Base-by-base conservation (phyloP, 2,113 vertebrate species). In the Hemiprocne comata region DNA sequence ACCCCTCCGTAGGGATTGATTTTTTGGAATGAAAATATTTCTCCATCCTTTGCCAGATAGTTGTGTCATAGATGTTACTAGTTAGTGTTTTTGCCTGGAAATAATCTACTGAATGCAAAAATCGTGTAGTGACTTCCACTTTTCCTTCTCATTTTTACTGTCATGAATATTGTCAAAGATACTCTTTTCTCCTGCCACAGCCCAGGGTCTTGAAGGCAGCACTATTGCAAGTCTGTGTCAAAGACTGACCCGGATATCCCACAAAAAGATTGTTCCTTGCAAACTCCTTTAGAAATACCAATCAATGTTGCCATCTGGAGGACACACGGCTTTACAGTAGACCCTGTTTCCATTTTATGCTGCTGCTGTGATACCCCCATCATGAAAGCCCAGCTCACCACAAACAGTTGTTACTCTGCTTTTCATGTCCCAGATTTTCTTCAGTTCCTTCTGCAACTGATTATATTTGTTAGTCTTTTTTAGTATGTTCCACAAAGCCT, bases 291-390 rank as follows among this genome's bases (percentile, higher is more conserved):
- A 81, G 86, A 97, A 96, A 96, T 48, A 94, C 91, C 96, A 97
- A 96, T 94, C 96, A 97, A 96, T 96, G 96, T 96, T 97, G 96
- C 96, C 96, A 97, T 97, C 96, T 97, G 96, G 96, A 97, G 96
- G 96, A 97, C 96, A 94, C 94, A 97, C 33, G 0, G 93, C 77
- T 93, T 94, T 95, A 95, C 89, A 89, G 91, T 97, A 94, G 94
- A 96, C 94, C 93, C 73, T 90, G 80, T 92, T 96, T 93, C 89
- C 84, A 93, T 97, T 92, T 94, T 71, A 28, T 91, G n/a, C 89
- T 75, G 86, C 96, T 97, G 95, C 94, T 96, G 84, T 91, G 91
- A 96, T 95, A 92, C 70, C 73, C 88, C 80, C 53, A 50, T 92
- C 87, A 75, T 40, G 73, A 92, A 97, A 95, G 93, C 94, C 91